Evolutionary conservation across 1,140 invertebrate species (phyloP).

Genomic region (Tetraneura akinire): DNA sequence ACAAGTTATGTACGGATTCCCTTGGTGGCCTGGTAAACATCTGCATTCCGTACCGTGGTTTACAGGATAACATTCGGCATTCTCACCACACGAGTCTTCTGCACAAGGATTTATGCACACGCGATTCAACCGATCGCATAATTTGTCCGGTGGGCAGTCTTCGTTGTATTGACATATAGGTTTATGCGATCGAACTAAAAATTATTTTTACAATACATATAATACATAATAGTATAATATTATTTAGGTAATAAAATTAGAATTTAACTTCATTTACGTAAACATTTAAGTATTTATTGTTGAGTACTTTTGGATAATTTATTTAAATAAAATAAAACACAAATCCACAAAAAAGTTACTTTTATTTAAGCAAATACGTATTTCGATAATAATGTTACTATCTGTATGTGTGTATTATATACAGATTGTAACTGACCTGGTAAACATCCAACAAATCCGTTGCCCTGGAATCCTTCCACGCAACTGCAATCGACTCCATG

Average conservation of each 20-base stretch:
- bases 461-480: constrained; percentile 80
- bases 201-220: not conserved
- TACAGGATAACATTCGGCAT: constrained; percentile 76
- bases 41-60: constrained; percentile 78
- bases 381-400: too few species aligned
- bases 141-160: constrained; percentile 79
- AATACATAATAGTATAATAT: too few species aligned
- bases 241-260: too few species aligned
- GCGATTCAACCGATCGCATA: constrained; percentile 79
- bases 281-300: too few species aligned
- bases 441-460: constrained; percentile 77
- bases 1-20: constrained; percentile 79
- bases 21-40: constrained; percentile 74
- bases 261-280: too few species aligned
- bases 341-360: too few species aligned
- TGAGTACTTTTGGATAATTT: too few species aligned
- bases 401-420: too few species aligned
- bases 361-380: too few species aligned
- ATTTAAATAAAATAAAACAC: too few species aligned
- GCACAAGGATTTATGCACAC: constrained; percentile 81
- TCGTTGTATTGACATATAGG: constrained; percentile 86
- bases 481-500: constrained; percentile 84
- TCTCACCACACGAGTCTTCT: constrained; percentile 79
- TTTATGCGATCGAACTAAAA: constrained; percentile 61
- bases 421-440: constrained; percentile 68